A percentile compares a stretch with the other conserved stretches of the same genome.
Evolutionary conservation across 2,888 invertebrate species (phyloP).

Genomic region (Pterostichus madidus): DNA sequence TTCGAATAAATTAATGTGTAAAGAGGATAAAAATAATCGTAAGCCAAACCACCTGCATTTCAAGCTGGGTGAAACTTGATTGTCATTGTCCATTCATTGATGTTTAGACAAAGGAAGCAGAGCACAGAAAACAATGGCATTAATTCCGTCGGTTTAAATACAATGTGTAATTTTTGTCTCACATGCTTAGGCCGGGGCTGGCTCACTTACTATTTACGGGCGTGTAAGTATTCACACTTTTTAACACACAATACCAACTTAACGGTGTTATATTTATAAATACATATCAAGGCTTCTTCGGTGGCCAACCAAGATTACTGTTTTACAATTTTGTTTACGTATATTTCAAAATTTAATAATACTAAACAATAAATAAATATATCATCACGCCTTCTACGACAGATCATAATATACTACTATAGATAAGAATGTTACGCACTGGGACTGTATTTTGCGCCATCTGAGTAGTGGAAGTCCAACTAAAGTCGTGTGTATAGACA

Average conservation of each 20-base stretch:
- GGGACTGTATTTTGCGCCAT: too few species aligned
- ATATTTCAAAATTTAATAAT: not conserved
- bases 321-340: conserved; percentile 5
- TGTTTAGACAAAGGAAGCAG: conserved; percentile 43
- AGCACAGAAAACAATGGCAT: conserved; percentile 54
- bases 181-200: conserved; percentile 47
- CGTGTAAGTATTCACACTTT: conserved; percentile 39
- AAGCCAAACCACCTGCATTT: conserved; percentile 26
- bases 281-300: conserved; percentile 24
- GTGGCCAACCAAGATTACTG: conserved; percentile 11
- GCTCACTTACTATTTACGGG: conserved; percentile 44
- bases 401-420: too few species aligned
- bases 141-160: conserved; percentile 60
- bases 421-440: too few species aligned
- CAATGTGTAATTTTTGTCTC: conserved; percentile 63
- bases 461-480: too few species aligned
- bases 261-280: not conserved
- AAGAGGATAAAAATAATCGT: conserved; percentile 31
- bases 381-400: too few species aligned
- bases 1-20: conserved; percentile 31
- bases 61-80: conserved; percentile 26
- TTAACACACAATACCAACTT: conserved; percentile 35
- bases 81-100: conserved; percentile 43
- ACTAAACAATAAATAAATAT: too few species aligned
- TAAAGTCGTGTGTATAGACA: too few species aligned